Percentiles rank a stretch among this genome's conserved stretches.
These are phyloP conservation scores for Drosophila kambysellisi DNA, from an alignment of 2,888 invertebrate species.

Conservation along the genomic window DNA sequence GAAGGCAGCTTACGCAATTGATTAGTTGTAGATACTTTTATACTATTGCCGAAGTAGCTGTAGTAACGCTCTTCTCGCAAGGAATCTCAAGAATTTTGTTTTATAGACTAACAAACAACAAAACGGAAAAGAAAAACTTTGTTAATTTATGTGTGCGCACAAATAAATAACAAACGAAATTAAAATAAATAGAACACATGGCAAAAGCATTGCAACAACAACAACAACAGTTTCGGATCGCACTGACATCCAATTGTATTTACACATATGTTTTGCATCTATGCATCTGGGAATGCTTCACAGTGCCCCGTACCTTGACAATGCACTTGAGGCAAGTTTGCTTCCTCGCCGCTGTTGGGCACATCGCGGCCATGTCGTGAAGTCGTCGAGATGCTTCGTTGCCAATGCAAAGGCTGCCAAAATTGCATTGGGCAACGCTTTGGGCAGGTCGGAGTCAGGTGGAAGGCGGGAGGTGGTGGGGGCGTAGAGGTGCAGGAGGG, in stretches of 20 bases:
- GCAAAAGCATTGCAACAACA: slow-evolving; percentile 20
- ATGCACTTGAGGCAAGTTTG: slow-evolving; percentile 79
- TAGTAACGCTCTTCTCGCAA: slow-evolving; percentile 22
- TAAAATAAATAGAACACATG: slow-evolving; percentile 42
- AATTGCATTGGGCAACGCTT: slow-evolving; percentile 48
- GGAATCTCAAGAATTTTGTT: slow-evolving; percentile 47
- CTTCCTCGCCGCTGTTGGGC: slow-evolving; percentile 55
- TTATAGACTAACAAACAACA: slow-evolving; percentile 6
- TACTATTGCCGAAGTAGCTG: slow-evolving; percentile 9
- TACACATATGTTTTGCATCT: slow-evolving; percentile 22
- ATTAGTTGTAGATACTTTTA: slow-evolving; percentile 37
- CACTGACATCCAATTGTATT: slow-evolving; percentile 55
- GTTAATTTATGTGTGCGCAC: slow-evolving; percentile 65
- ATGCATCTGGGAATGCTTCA: slow-evolving; percentile 37
- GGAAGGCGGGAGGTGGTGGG: background rate
- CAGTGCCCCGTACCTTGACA: slow-evolving; percentile 66
- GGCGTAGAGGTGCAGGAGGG: slow-evolving; percentile 15
- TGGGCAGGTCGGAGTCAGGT: background rate
- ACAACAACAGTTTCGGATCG: slow-evolving; percentile 17
- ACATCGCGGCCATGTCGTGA: slow-evolving; percentile 32
- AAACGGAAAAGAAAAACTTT: slow-evolving; percentile 20
- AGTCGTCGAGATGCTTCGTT: slow-evolving; percentile 43
- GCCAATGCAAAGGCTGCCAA: slow-evolving; percentile 66
- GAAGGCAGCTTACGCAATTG: slow-evolving; percentile 57
- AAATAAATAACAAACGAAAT: slow-evolving; percentile 26